These are phyloP conservation scores for Masnerella sp. DNA, from an alignment of 2,888 invertebrate species.

Conservation along the genomic window DNA sequence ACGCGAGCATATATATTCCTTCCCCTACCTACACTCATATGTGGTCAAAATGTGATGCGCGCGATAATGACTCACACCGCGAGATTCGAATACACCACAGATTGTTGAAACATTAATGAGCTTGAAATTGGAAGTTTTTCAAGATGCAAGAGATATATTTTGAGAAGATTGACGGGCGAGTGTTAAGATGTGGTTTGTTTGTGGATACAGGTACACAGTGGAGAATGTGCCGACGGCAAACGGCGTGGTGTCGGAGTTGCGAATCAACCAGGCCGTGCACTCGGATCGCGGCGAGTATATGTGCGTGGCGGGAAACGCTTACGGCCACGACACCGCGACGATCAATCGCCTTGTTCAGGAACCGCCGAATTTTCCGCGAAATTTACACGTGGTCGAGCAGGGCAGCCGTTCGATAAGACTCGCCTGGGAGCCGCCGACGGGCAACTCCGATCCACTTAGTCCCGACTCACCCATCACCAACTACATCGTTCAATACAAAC, in stretches of 20 bases:
- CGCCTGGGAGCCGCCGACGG: slow-evolving; percentile 79
- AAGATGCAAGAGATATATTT: too few species aligned
- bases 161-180: too few species aligned
- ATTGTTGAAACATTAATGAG: too few species aligned
- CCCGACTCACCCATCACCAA: slow-evolving; percentile 79
- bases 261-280: slow-evolving; percentile 79
- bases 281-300: slow-evolving; percentile 81
- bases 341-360: slow-evolving; percentile 80
- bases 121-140: too few species aligned
- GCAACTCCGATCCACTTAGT: slow-evolving; percentile 76
- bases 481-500: slow-evolving; percentile 82
- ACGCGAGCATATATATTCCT: too few species aligned
- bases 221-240: slow-evolving; percentile 75
- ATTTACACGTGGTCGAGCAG: slow-evolving; percentile 80
- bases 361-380: slow-evolving; percentile 82
- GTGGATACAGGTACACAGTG: slow-evolving; percentile 71
- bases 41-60: too few species aligned
- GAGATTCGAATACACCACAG: too few species aligned
- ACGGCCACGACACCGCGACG: slow-evolving; percentile 80
- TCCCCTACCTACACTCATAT: too few species aligned
- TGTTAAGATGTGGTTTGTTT: too few species aligned
- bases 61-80: too few species aligned
- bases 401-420: slow-evolving; percentile 80
- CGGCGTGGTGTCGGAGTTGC: slow-evolving; percentile 80
- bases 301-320: slow-evolving; percentile 82